Base-by-base conservation (phyloP, 2,113 vertebrate genomes). In the Phrynosoma blainvillii region DNA sequence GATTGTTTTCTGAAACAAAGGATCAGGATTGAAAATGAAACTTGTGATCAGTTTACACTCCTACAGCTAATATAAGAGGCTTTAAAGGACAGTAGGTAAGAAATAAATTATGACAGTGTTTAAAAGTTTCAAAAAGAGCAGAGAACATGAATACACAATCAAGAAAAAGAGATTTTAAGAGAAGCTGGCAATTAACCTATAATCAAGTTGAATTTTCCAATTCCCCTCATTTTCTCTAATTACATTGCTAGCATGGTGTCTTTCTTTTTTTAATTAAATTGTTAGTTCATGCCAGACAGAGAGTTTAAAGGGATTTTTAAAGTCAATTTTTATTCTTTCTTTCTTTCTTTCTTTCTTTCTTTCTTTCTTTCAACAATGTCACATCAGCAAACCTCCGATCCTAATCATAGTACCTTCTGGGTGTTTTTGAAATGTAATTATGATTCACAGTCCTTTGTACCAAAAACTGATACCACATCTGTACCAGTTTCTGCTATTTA, bases 251-350 rank as follows among this genome's bases (percentile, higher is more conserved):
- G 81, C 25, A 52, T 70, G 40, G 25, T 70, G 32, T 68, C 65
- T 83, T 71, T 71, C 68, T 71, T 83, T 70, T 83, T 62, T 47
- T 30, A 83, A 83, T 83, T 70, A 83, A 83, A 47, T 30, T 47
- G 40, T 20, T 42, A 83, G 65, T 14, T 83, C 23, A 70, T 70
- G 25, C 23, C 27, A 70, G 65, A 30, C 27, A 47, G 65, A 40
- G 40, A 70, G 36, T 47, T 5, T 42, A 10, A 6, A 8, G 59
- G 16, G 16, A 4, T 62, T 66, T 79, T 79, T n/a, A 65, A 20
- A 62, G 14, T 62, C 59, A 18, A 62, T 40, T n/a, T 36, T 9
- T 18, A 62, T 62, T 62, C 59, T 18, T 78, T 79, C 25, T 18
- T n/a, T 25, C 25, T 59, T 11, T 8, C 59, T 18, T n/a, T 25